These are phyloP conservation scores for Lipotes vexillifer DNA, from an alignment of 2,113 vertebrate genomes.

Conservation along the genomic window DNA sequence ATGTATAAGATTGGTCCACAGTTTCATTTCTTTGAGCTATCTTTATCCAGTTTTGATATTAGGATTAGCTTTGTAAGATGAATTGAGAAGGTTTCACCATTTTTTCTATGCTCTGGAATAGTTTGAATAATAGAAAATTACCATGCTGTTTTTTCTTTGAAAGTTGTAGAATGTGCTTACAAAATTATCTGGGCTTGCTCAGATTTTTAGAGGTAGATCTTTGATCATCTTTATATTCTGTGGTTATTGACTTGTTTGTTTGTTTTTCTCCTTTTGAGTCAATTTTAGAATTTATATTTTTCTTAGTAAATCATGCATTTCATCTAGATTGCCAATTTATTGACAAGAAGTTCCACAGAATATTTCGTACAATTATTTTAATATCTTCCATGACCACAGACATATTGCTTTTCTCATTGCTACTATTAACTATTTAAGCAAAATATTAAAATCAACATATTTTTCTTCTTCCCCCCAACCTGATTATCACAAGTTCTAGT, in stretches of 20 bases:
- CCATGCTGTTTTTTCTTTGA: neutral
- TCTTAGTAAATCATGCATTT: neutral
- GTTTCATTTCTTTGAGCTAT: neutral
- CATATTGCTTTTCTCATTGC: neutral
- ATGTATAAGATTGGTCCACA: neutral
- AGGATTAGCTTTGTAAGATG: neutral
- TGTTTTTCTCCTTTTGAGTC: neutral
- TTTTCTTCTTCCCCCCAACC: neutral
- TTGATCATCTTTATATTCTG: neutral
- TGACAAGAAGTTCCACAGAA: neutral
- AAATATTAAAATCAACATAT: neutral
- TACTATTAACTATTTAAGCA: neutral
- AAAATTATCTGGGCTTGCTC: neutral
- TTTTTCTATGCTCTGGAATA: neutral
- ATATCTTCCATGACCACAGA: neutral
- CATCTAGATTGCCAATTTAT: neutral
- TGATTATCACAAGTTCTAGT: slow-evolving; percentile 2
- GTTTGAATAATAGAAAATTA: slow-evolving; percentile 4
- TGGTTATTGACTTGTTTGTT: neutral
- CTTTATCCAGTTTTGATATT: slow-evolving; percentile 7
- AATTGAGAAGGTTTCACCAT: neutral
- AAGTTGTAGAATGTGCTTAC: neutral
- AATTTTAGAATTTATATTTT: neutral
- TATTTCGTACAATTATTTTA: neutral
- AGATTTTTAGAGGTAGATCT: neutral